phyloP scores from a whole-genome alignment of 2,113 vertebrate genomes.

The Coracopsis vasa region DNA sequence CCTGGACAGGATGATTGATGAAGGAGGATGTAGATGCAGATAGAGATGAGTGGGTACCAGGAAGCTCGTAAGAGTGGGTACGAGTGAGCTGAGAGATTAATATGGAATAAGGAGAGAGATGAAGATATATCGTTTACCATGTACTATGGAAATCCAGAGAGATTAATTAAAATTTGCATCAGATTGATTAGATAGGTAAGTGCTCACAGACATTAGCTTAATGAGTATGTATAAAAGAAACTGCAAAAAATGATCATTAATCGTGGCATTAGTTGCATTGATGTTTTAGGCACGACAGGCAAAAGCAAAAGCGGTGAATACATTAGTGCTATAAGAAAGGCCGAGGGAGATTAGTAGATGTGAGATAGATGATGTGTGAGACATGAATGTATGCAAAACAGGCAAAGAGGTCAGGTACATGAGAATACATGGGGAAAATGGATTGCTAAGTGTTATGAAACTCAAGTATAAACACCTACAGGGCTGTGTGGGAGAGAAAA shows the following conservation, averaged over 20 bases:
- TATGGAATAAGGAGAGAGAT: background rate
- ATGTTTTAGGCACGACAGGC: slow-evolving; percentile 3
- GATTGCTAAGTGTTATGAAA: slow-evolving; percentile 14
- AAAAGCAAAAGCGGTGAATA: background rate
- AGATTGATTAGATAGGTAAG: slow-evolving; percentile 17
- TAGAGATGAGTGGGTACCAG: slow-evolving; percentile 6
- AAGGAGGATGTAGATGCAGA: background rate
- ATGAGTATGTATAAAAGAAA: slow-evolving; percentile 1
- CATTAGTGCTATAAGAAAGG: background rate
- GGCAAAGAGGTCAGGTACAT: slow-evolving; percentile 20
- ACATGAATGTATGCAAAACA: background rate
- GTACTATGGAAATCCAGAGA: slow-evolving; percentile 36
- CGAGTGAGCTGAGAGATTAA: background rate
- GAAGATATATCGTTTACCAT: background rate
- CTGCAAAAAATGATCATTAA: background rate
- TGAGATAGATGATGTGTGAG: background rate
- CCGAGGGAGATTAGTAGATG: background rate
- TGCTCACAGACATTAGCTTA: background rate
- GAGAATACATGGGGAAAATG: background rate
- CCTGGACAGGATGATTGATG: slow-evolving; percentile 37
- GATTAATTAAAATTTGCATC: slow-evolving; percentile 53
- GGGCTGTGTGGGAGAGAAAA: background rate
- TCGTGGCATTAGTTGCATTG: background rate
- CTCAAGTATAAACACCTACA: background rate
- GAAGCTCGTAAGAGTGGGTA: background rate